These are phyloP conservation scores for Dryoscopus gambensis DNA, from an alignment of 2,113 vertebrate species.

Conservation along the genomic window DNA sequence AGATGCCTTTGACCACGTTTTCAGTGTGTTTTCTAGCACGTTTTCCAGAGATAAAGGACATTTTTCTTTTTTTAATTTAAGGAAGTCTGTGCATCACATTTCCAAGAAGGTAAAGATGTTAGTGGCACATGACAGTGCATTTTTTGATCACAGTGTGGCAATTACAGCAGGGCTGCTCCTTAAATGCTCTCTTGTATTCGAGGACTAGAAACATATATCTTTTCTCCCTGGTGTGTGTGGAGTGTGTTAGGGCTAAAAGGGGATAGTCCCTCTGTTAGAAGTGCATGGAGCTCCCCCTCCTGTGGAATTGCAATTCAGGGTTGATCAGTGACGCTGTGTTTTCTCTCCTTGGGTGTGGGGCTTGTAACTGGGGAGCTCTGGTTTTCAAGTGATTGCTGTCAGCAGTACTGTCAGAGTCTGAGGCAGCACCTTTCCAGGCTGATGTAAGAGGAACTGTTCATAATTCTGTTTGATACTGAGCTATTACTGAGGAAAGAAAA, in stretches of 20 bases:
- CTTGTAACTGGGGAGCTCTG: neutral
- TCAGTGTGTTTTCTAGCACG: neutral
- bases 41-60: neutral
- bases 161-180: neutral
- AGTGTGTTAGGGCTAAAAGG: neutral
- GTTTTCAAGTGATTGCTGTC: conserved; percentile 36
- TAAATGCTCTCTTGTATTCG: neutral
- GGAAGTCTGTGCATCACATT: neutral
- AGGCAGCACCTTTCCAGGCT: conserved; percentile 39
- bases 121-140: neutral
- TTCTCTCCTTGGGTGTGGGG: neutral
- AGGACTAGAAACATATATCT: neutral
- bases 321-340: neutral
- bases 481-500: conserved; percentile 58
- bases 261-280: neutral
- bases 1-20: neutral
- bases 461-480: conserved; percentile 59
- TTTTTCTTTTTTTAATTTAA: neutral
- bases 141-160: neutral
- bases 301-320: neutral
- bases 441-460: conserved; percentile 59
- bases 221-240: neutral
- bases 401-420: conserved; percentile 23
- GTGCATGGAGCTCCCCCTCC: neutral
- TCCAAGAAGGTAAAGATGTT: conserved; percentile 20